phyloP scores from a whole-genome alignment of 2,888 invertebrate genomes.

The Hydroisotoma schaefferi region DNA sequence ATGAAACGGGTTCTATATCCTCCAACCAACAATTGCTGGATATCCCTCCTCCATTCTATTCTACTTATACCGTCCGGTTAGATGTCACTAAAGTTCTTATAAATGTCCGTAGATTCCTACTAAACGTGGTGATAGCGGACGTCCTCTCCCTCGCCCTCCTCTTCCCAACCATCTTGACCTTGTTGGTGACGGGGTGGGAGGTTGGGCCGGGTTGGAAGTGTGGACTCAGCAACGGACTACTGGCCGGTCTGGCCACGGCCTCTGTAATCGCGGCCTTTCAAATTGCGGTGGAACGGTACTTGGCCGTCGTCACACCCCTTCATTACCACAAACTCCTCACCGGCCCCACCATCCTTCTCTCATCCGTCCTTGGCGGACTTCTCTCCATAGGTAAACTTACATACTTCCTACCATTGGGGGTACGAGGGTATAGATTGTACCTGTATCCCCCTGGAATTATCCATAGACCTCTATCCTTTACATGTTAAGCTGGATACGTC shows the following conservation, averaged over 20 bases:
- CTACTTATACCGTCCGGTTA: not conserved
- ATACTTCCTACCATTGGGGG: too few relatives aligned
- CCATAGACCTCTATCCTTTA: too few relatives aligned
- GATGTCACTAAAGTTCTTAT: not conserved
- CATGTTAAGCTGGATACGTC: too few relatives aligned
- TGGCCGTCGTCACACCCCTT: conserved; percentile 42
- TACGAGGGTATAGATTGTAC: too few relatives aligned
- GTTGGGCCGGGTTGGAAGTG: conserved; percentile 13
- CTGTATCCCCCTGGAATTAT: too few relatives aligned
- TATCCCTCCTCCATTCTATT: not conserved
- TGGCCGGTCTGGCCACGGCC: conserved; percentile 28
- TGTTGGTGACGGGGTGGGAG: not conserved
- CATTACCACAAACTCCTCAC: conserved; percentile 43
- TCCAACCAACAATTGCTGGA: too few relatives aligned
- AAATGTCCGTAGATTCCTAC: conserved; percentile 16
- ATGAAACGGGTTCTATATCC: too few relatives aligned
- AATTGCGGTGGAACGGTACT: conserved; percentile 39
- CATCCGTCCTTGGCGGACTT: conserved; percentile 23
- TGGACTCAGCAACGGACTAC: conserved; percentile 16
- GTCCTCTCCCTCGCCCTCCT: conserved; percentile 19
- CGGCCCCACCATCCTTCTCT: conserved; percentile 21
- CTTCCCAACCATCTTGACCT: conserved; percentile 17
- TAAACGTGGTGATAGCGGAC: conserved; percentile 27
- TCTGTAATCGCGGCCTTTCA: conserved; percentile 37
- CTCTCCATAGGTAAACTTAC: conserved; percentile 37